Evolutionary conservation across 2,113 vertebrate species (phyloP).

Genomic region (Rhabdomys dilectus): DNA sequence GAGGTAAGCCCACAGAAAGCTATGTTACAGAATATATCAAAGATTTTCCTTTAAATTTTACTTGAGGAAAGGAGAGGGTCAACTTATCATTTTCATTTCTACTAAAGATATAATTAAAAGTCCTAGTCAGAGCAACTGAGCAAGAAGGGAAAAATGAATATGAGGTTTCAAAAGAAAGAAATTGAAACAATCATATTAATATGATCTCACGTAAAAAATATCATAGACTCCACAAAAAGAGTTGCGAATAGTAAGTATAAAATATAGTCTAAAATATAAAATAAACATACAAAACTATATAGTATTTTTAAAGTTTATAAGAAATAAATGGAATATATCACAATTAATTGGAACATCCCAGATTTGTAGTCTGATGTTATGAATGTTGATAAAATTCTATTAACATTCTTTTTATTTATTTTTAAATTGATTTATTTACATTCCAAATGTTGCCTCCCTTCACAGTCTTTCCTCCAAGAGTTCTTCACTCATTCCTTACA

Average conservation of each 20-base stretch:
- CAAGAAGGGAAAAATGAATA: background rate
- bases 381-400: background rate
- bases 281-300: background rate
- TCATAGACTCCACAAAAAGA: background rate
- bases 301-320: background rate
- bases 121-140: background rate
- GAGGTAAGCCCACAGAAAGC: background rate
- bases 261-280: background rate
- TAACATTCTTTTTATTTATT: no score
- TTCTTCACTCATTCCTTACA: no score
- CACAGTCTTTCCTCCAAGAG: accelerated
- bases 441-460: no score
- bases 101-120: background rate
- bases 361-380: background rate
- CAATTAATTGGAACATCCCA: background rate
- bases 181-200: background rate
- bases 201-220: background rate
- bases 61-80: background rate
- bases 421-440: no score
- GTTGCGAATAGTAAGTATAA: background rate
- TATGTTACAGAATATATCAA: background rate
- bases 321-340: background rate
- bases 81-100: background rate
- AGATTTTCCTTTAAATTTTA: background rate
- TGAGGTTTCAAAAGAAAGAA: background rate